phyloP scores from a whole-genome alignment of 92 coral and sea anemone species.

The Isaurus tuberculatus region DNA sequence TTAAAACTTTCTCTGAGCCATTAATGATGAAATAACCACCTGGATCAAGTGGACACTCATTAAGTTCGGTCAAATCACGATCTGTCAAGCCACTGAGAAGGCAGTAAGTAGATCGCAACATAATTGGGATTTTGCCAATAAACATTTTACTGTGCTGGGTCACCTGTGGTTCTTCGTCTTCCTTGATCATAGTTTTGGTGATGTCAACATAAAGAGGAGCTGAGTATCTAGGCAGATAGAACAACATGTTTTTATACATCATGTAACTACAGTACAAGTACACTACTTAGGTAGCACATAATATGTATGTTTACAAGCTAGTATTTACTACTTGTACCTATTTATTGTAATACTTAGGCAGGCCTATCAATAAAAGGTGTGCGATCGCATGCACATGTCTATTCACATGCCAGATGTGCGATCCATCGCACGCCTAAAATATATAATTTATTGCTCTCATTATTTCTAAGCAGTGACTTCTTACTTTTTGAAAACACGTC shows the following conservation, averaged over 20 bases:
- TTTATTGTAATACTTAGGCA: too few relatives aligned
- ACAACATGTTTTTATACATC: background rate
- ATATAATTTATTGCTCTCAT: too few relatives aligned
- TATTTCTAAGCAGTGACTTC: too few relatives aligned
- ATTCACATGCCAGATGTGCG: too few relatives aligned
- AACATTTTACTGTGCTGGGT: constrained; percentile 96
- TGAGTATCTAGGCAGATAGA: constrained; percentile 72
- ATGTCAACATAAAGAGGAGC: constrained; percentile 99
- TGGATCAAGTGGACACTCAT: constrained; percentile 97
- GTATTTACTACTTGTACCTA: too few relatives aligned
- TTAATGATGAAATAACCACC: constrained; percentile 98
- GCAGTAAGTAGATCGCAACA: constrained; percentile 97
- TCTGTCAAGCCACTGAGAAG: constrained; percentile 86
- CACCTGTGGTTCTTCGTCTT: constrained; percentile 88
- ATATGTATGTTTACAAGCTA: too few relatives aligned
- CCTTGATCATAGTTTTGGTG: constrained; percentile 92
- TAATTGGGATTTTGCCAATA: constrained; percentile 98
- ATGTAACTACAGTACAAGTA: background rate
- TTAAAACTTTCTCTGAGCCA: constrained; percentile 97
- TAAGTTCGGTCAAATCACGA: constrained; percentile 98
- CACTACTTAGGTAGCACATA: too few relatives aligned
- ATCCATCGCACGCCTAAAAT: too few relatives aligned
- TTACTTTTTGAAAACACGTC: too few relatives aligned
- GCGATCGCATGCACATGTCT: too few relatives aligned
- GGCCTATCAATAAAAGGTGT: too few relatives aligned